Evolutionary conservation across 2,113 vertebrate species (phyloP), one percentile per base, ranked within the genome.

Genomic region (Scortum barcoo): DNA sequence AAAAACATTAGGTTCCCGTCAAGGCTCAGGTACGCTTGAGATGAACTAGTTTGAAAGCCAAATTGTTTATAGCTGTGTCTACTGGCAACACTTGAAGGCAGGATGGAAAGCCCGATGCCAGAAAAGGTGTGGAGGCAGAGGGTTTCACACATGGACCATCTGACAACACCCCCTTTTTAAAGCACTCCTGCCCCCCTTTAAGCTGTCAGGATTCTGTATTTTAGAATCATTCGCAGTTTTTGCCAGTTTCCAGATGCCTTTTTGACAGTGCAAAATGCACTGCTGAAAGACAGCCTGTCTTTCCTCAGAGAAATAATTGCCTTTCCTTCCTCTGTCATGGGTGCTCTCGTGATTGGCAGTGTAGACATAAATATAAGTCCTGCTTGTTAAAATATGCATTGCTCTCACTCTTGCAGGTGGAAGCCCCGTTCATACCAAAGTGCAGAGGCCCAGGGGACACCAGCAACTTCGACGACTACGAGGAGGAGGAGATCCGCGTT

Each of bases 401-500:
- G 2, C 71, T 62, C 28, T 79, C 51, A 7, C 51, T 80, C 30
- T 44, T 70, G 17, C 84, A 99, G 98, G 98, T 99, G 90, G 98
- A 99, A 95, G 98, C 98, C 92, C 98, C 98, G 0, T 99, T 99
- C 97, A 99, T 99, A 96, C 98, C 98, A 96, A 99, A 99, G 96
- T 99, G 97, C 95, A 96, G 97, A 97, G 98, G 98, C 84, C 97
- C 98, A 17, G 98, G 98, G 75, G 98, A 99, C 95, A 99, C 98
- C 80, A 99, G 98, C 97, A 99, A 99, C 95, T 99, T 99, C 8
- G 98, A 99, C 66, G 98, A 99, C 94, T 99, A 99, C 78, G 98
- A 99, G 88, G 98, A 99, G 86, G 98, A 99, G 94, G 97, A 99
- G 91, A 97, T 99, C 94, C 97, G 98, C 51, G 97, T 99, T 83